Base-by-base conservation (phyloP, 1,140 invertebrate genomes). In the Latrodectus geometricus region DNA sequence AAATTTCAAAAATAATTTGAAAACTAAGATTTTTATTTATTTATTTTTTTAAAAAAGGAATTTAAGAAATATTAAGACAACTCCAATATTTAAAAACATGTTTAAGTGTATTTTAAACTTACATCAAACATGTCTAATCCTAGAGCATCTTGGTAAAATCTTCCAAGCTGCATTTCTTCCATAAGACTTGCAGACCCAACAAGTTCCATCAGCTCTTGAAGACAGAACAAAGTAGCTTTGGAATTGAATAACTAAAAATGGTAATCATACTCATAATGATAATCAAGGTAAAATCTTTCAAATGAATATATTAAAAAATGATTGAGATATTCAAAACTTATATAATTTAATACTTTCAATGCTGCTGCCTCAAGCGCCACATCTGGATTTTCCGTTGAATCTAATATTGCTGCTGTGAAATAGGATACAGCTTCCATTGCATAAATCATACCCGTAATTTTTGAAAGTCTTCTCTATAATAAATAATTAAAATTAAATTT, bases 341-440 rank as follows among this genome's bases (percentile, higher is more conserved):
- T n/a, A n/a, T 68, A 7, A 23, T 8, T 20, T 20, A 14, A 35
- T 77, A 88, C 87, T 49, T 93, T 93, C 9, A 92, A 90, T 12
- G 92, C 91, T 35, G 92, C 91, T 9, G 91, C 89, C 87, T 93
- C 92, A 5, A 91, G 56, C 8, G 93, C 92, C 49, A 93, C 91
- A 90, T 97, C 95, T 86, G 94, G 94, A 81, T 94, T 91, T 12
- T 94, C 91, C 86, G 94, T 94, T 15, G 91, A 91, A 89, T 96
- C 96, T 48, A 94, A 89, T 12, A 95, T 90, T 8, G 94, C 94
- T 65, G 94, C 93, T 0, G 95, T 95, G 49, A 96, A 89, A 90
- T 96, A 97, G 0, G 94, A 91, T 91, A 95, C 94, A 89, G 95
- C 95, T 90, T 97, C 96, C 92, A 96, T 94, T 0, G 93, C 93